Evolutionary conservation across 2,797 vertebrate genomes (phyloP), one percentile per base, ranked within the genome.

Genomic region (Clarias pachynema): DNA sequence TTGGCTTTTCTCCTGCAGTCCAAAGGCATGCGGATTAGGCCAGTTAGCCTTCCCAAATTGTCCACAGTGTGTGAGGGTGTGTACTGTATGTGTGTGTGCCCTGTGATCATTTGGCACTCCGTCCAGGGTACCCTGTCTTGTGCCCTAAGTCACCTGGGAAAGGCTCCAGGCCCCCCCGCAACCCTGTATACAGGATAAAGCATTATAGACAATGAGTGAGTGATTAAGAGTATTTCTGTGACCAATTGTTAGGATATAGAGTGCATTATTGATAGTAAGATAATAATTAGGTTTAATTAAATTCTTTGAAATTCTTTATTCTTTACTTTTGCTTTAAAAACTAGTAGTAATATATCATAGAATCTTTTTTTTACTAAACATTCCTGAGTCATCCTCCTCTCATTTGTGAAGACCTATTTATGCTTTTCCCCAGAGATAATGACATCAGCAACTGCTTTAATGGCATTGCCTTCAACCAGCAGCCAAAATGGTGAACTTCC

Each of bases 401-500:
- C 73, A 63, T 85, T 85, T 75, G 49, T 81, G n/a, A 78, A 53
- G 79, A 78, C 53, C 77, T 44, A 74, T 84, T 73, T 68, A 87
- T n/a, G 59, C 66, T 75, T 86, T 84, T 83, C 79, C 82, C 79
- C 31, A 59, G 44, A 82, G 81, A 84, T 72, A 79, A 85, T 40
- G 75, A 84, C 72, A 37, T 84, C 68, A 82, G 29, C 79, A 62
- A 44, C 59, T 34, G 31, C 24, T 20, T 57, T 31, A 53, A 56
- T 74, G 75, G 56, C 70, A 77, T 83, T 59, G 40, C 81, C 86
- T 49, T 68, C 37, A 81, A 34, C 82, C 84, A 60, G 68, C 82
- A 80, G 49, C 63, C 62, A 72, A 77, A 66, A 72, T 80, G 53
- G 57, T 40, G 16, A 12, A 65, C 87, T 82, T 89, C 66, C 72